Base-by-base conservation (phyloP, 2,888 invertebrate genomes). In the Lycophotia porphyrea region DNA sequence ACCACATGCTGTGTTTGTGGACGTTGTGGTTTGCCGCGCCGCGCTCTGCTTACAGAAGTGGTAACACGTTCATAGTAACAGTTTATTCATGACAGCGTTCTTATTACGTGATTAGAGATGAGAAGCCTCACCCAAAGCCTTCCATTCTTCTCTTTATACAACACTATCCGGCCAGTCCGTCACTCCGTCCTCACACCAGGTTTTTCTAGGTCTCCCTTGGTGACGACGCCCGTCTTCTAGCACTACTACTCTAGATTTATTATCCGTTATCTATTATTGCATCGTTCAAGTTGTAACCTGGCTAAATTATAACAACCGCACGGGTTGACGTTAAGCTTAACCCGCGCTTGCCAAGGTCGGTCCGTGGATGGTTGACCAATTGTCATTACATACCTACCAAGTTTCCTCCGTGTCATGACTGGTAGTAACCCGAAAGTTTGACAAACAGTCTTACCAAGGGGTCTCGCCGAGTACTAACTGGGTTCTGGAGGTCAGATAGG, bases 1-100 rank as follows among this genome's bases (percentile, higher is more conserved):
- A 49, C 58, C 18, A n/a, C 15, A 34, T 21, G 27, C 36, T 66
- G 52, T 44, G 55, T 66, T 61, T 63, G 78, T 74, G 61, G 49
- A 24, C 31, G 39, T 15, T 27, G 71, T 27, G 36, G 52, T 55
- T 21, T 15, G n/a, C 24, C 55, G 34, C 15, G 15, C 31, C 4
- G 21, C 13, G 52, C 52, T 13, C 52, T n/a, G 52, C 5, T 13
- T n/a, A 1, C 52, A n/a, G 18, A 52, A 52, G n/a, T n/a, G 52
- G 47, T 47, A 21, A n/a, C 49, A n/a, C 31, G n/a, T 27, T 44
- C 21, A 44, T 36, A 21, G 31, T 69, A 31, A 42, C 24, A 18
- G 9, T 39, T 39, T 71, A 36, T n/a, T 18, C 42, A 3, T 42
- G 31, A n/a, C 31, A 42, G n/a, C 42, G 11, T n/a, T 18, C 21